phyloP scores from a whole-genome alignment of 2,797 vertebrate genomes.

The Gallinago solitaria region DNA sequence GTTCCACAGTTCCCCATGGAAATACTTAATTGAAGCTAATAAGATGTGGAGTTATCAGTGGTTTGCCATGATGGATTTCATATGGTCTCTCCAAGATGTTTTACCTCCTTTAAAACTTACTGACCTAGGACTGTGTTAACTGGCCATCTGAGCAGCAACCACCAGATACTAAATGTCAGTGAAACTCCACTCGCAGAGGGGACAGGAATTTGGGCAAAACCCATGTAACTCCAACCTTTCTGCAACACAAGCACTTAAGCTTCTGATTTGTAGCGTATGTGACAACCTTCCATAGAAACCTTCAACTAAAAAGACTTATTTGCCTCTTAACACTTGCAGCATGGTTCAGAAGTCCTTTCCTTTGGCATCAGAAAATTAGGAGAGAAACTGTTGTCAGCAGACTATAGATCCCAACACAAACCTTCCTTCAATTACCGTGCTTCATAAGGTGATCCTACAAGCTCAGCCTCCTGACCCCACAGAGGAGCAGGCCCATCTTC shows the following conservation, averaged over 20 bases:
- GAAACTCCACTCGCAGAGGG: neutral
- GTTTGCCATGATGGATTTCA: constrained; percentile 74
- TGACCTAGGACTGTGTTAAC: constrained; percentile 50
- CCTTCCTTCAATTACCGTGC: neutral
- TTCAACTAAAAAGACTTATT: neutral
- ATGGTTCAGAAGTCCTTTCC: neutral
- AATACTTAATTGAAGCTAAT: constrained; percentile 85
- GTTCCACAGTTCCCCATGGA: constrained; percentile 81
- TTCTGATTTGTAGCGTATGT: neutral
- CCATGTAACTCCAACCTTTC: neutral
- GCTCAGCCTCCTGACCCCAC: neutral
- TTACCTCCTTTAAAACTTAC: constrained; percentile 72
- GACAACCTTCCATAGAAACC: neutral
- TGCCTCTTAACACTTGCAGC: neutral
- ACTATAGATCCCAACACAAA: neutral
- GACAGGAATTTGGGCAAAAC: neutral
- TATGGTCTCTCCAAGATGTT: constrained; percentile 71
- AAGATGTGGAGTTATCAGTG: constrained; percentile 82
- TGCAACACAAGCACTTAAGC: neutral
- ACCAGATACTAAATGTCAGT: neutral
- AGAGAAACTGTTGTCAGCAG: neutral
- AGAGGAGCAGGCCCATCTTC: neutral
- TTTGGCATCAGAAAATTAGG: neutral
- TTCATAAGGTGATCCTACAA: neutral
- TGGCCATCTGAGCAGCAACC: neutral